A percentile compares a stretch with the other conserved stretches of the same genome.
Evolutionary conservation across 2,113 vertebrate species (phyloP).

Genomic region (Daubentonia madagascariensis): DNA sequence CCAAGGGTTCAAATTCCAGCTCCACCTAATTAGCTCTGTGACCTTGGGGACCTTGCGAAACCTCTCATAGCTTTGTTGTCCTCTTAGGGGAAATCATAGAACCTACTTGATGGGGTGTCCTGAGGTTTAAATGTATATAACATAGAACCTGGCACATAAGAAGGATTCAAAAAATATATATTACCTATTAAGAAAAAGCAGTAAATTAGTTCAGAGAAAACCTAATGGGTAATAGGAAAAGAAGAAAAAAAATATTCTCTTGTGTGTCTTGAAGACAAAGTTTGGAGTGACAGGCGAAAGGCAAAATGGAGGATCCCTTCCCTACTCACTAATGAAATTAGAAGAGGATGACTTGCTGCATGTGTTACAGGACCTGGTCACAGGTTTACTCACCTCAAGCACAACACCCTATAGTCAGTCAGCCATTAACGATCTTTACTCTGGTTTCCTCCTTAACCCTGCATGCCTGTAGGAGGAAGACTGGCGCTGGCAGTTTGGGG

Average conservation of each 20-base stretch:
- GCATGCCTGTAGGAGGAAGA: neutral
- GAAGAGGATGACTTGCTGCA: neutral
- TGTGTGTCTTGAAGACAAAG: neutral
- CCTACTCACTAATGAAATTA: neutral
- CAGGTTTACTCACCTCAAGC: neutral
- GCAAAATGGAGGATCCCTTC: neutral
- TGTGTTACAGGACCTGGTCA: neutral
- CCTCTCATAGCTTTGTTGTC: neutral
- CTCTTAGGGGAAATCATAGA: neutral
- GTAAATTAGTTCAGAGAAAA: neutral
- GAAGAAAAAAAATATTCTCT: neutral
- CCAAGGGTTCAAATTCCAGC: neutral
- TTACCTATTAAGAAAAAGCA: neutral
- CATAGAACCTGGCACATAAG: neutral
- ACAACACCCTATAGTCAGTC: neutral
- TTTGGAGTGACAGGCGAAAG: neutral
- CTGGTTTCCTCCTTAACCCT: neutral
- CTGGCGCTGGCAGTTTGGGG: no score
- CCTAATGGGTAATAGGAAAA: neutral
- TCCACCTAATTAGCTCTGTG: neutral
- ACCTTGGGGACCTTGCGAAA: neutral
- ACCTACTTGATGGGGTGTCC: neutral
- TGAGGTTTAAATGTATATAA: neutral
- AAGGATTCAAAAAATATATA: neutral
- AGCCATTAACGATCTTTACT: neutral